Conservation (phyloP, 2,797 vertebrate genomes). For the Chiloscyllium punctatum region DNA sequence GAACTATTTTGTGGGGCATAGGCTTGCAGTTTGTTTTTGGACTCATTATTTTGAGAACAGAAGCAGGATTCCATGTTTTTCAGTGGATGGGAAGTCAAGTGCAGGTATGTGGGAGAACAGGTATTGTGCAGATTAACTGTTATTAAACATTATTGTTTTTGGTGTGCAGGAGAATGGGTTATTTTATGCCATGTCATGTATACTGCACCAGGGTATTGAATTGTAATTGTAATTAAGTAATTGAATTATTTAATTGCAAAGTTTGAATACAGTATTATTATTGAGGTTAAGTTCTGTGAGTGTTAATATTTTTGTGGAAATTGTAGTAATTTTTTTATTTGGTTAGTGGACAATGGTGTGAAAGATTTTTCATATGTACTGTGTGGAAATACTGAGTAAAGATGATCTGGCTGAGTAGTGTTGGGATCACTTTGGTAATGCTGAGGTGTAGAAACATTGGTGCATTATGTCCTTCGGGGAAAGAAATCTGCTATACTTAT, state of each 20-base stretch:
- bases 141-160: not conserved
- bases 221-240: not conserved
- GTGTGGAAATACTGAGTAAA: not conserved
- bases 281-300: not conserved
- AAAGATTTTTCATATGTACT: not conserved
- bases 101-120: conserved; percentile 11
- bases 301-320: not conserved
- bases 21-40: conserved; percentile 25
- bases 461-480: no score
- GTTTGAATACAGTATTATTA: not conserved
- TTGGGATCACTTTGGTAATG: not conserved
- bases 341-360: not conserved
- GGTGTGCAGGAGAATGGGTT: not conserved
- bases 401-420: not conserved
- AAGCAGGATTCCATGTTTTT: not conserved
- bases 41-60: conserved; percentile 29
- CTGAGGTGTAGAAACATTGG: not conserved
- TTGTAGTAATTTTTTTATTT: not conserved
- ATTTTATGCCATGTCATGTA: not conserved
- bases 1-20: conserved; percentile 34
- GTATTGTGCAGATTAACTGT: not conserved
- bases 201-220: not conserved
- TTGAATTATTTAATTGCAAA: not conserved
- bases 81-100: conserved; percentile 33
- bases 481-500: no score